A percentile compares a stretch with the other conserved stretches of the same genome.
Evolutionary conservation across 2,797 vertebrate genomes (phyloP).

Genomic region (Pseudotriccus pelzelni): DNA sequence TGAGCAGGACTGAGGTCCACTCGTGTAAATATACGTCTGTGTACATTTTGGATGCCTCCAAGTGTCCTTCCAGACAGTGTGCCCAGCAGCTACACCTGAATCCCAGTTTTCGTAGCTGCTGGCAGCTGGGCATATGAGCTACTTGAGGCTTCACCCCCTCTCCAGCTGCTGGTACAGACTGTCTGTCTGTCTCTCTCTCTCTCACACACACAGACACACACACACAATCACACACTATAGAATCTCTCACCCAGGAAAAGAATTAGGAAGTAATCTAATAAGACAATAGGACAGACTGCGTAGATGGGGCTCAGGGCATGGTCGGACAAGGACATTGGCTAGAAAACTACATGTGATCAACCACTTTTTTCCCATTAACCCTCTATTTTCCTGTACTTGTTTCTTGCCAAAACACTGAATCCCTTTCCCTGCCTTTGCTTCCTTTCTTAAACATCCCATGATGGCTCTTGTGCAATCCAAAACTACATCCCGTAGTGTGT

Average conservation of each 20-base stretch:
- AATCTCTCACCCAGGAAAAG: neutral
- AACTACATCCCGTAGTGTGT: neutral
- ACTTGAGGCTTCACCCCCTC: neutral
- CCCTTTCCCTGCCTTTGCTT: neutral
- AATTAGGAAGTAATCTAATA: neutral
- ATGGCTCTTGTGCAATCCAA: neutral
- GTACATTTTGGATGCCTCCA: neutral
- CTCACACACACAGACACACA: neutral
- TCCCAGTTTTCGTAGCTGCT: neutral
- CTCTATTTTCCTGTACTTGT: neutral
- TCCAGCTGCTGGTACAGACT: neutral
- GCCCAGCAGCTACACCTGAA: neutral
- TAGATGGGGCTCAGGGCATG: neutral
- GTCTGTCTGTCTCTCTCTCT: neutral
- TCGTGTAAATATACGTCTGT: neutral
- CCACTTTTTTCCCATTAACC: neutral
- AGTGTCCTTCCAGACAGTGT: too few species aligned
- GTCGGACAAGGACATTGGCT: neutral
- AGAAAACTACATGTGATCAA: neutral
- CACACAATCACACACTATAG: neutral
- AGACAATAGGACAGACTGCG: neutral
- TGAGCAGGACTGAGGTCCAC: neutral
- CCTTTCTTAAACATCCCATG: neutral
- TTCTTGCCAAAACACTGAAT: neutral
- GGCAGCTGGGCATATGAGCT: neutral